A percentile compares a stretch with the other conserved stretches of the same genome.
These are phyloP conservation scores for Hyperoplus lanceolatus DNA, from an alignment of 2,797 vertebrate species.

Conservation along the genomic window DNA sequence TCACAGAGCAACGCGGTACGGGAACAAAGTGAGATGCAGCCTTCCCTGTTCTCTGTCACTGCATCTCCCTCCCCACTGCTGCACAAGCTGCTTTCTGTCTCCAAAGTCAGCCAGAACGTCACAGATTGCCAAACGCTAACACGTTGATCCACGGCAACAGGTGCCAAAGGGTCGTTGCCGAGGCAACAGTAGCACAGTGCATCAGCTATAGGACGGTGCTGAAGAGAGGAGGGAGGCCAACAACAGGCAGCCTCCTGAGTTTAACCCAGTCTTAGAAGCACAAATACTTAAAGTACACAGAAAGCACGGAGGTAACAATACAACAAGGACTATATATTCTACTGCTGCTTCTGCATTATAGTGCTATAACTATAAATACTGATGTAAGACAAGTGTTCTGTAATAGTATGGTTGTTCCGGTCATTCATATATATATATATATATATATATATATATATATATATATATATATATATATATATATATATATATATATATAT, in stretches of 20 bases:
- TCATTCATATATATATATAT: too few relatives aligned
- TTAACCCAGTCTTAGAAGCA: constrained; percentile 7
- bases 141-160: constrained; percentile 58
- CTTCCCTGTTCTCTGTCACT: neutral
- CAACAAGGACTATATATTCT: neutral
- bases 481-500: too few relatives aligned
- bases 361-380: neutral
- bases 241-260: neutral
- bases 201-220: constrained; percentile 38
- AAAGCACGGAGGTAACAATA: neutral
- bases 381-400: too few relatives aligned
- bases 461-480: too few relatives aligned
- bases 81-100: constrained; percentile 38
- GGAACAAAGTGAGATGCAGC: neutral
- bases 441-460: too few relatives aligned
- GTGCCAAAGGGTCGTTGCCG: constrained; percentile 60
- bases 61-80: constrained; percentile 11
- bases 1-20: constrained; percentile 1
- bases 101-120: constrained; percentile 24
- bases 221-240: neutral
- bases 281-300: neutral
- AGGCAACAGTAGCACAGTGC: constrained; percentile 49
- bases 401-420: too few relatives aligned
- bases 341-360: neutral
- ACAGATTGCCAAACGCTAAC: constrained; percentile 23